A percentile compares a stretch with the other conserved stretches of the same genome.
These are phyloP conservation scores for Drosophila multiciliata DNA, from an alignment of 2,888 invertebrate genomes.

Conservation along the genomic window DNA sequence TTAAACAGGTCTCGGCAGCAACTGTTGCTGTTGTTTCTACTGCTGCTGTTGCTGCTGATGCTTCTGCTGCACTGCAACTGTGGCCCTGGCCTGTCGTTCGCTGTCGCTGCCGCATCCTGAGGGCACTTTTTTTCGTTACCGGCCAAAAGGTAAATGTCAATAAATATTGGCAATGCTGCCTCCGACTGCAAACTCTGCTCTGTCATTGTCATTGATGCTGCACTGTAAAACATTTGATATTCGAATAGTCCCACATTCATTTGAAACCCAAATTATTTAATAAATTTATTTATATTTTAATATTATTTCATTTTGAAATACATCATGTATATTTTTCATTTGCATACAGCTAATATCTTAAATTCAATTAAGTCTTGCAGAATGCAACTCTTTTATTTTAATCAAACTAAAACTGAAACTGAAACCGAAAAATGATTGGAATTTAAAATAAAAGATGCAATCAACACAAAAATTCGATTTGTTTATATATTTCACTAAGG, in stretches of 20 bases:
- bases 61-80: slow-evolving; percentile 17
- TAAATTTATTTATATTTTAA: background rate
- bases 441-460: background rate
- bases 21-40: slow-evolving; percentile 14
- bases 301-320: background rate
- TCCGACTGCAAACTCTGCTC: slow-evolving; percentile 36
- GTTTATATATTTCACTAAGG: background rate
- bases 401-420: no score
- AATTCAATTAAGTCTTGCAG: background rate
- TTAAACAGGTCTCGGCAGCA: slow-evolving; percentile 59
- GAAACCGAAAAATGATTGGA: background rate
- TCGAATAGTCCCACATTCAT: background rate
- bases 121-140: slow-evolving; percentile 47
- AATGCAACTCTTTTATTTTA: background rate
- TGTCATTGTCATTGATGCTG: slow-evolving; percentile 35
- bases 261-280: no score
- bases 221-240: slow-evolving; percentile 2
- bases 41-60: slow-evolving; percentile 19
- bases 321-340: background rate
- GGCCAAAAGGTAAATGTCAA: slow-evolving; percentile 75
- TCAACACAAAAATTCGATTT: background rate
- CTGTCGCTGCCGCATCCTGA: slow-evolving; percentile 42
- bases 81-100: slow-evolving; percentile 49
- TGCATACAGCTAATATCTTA: background rate
- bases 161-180: slow-evolving; percentile 74